Conservation (phyloP, 2,797 vertebrate species). For the Galagoides demidoff region DNA sequence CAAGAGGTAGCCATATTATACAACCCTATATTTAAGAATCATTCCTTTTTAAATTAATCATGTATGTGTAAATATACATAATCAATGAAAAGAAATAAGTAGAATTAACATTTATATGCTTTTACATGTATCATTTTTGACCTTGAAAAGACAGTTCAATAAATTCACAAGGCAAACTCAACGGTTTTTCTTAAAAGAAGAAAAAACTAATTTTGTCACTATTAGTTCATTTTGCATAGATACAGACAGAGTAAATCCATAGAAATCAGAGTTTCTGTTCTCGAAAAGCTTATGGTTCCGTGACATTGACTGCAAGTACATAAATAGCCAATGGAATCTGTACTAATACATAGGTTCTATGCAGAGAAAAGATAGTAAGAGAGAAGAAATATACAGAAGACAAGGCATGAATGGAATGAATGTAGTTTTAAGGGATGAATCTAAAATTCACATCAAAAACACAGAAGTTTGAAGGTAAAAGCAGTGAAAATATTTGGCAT, state of each 20-base stretch:
- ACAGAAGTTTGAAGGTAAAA: background rate
- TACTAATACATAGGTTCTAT: background rate
- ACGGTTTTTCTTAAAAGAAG: background rate
- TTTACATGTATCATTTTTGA: background rate
- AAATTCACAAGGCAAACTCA: background rate
- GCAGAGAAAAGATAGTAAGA: background rate
- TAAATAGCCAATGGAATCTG: background rate
- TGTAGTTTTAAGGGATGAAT: background rate
- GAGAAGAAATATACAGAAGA: background rate
- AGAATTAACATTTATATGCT: background rate
- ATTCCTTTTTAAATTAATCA: constrained; percentile 21
- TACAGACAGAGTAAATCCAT: background rate
- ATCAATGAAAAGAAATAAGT: background rate
- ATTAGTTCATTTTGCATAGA: background rate
- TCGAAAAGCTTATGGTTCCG: background rate
- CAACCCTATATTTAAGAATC: background rate
- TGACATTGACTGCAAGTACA: background rate
- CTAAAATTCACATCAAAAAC: background rate
- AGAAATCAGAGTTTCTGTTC: background rate
- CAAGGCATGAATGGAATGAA: background rate
- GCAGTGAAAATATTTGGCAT: background rate
- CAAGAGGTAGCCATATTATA: background rate
- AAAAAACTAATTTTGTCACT: constrained; percentile 2
- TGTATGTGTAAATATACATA: background rate
- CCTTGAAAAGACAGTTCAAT: constrained; percentile 8